A percentile compares a stretch with the other conserved stretches of the same genome.
Evolutionary conservation across 2,888 invertebrate genomes (phyloP).

Genomic region (Hypselothyrea guttata): DNA sequence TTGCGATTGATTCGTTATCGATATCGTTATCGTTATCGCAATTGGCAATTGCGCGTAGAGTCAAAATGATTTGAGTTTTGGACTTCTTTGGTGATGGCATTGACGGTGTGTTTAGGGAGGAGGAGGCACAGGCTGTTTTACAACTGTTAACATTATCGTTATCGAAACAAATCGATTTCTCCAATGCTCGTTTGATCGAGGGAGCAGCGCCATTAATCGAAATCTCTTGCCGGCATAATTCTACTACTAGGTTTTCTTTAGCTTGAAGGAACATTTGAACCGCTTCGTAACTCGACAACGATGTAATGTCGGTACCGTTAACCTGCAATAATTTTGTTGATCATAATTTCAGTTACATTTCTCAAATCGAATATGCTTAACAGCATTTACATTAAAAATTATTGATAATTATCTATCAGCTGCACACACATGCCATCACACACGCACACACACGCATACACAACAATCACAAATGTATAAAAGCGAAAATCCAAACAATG

Average conservation of each 20-base stretch:
- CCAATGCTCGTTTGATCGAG: neutral
- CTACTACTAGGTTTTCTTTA: constrained; percentile 85
- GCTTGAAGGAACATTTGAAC: constrained; percentile 85
- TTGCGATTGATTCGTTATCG: neutral
- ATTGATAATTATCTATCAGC: too few relatives aligned
- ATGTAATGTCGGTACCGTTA: constrained; percentile 85
- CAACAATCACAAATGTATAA: neutral
- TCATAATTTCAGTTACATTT: neutral
- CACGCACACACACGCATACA: too few relatives aligned
- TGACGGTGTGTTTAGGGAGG: neutral
- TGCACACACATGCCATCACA: neutral
- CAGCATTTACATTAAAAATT: neutral
- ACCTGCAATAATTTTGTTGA: constrained; percentile 81
- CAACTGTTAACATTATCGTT: constrained; percentile 13
- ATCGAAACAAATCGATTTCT: constrained; percentile 18
- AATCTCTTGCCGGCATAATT: constrained; percentile 83
- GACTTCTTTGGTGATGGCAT: neutral
- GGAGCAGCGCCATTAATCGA: constrained; percentile 8
- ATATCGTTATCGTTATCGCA: too few relatives aligned
- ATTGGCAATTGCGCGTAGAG: constrained; percentile 31
- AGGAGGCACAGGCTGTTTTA: constrained; percentile 17
- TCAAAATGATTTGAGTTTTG: constrained; percentile 49
- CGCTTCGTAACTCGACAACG: constrained; percentile 85
- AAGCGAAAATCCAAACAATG: neutral
- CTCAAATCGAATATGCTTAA: neutral